Conservation (phyloP, 2,797 vertebrate species). For the Netta rufina region DNA sequence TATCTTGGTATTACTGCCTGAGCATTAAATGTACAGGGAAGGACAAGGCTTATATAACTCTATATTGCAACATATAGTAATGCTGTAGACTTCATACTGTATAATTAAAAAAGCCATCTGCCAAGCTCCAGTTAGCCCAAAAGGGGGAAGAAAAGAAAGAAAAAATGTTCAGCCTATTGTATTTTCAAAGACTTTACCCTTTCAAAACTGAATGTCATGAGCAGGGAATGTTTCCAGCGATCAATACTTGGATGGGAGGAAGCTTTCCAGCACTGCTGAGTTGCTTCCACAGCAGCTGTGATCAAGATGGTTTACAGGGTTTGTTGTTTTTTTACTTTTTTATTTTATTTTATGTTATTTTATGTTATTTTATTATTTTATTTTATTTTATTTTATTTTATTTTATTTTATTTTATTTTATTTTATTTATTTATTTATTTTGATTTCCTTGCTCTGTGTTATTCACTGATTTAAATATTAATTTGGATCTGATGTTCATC, state of each 20-base stretch:
- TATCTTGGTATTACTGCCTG: neutral
- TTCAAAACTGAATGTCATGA: slow-evolving; percentile 55
- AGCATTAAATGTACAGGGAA: neutral
- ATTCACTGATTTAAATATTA: slow-evolving; percentile 40
- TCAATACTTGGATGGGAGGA: slow-evolving; percentile 27
- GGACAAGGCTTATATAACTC: neutral
- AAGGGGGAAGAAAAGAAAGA: slow-evolving; percentile 14
- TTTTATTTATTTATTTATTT: too few relatives aligned
- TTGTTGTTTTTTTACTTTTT: slow-evolving; percentile 12
- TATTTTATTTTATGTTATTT: too few relatives aligned
- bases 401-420: too few relatives aligned
- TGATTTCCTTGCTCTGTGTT: slow-evolving; percentile 44
- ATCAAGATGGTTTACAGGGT: slow-evolving; percentile 65
- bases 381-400: too few relatives aligned
- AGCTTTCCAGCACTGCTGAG: slow-evolving; percentile 50
- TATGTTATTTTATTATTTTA: too few relatives aligned
- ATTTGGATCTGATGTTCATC: slow-evolving; percentile 26
- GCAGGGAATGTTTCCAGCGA: slow-evolving; percentile 40
- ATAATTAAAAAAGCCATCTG: neutral
- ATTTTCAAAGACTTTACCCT: slow-evolving; percentile 50
- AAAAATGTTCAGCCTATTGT: slow-evolving; percentile 34
- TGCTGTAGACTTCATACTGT: neutral
- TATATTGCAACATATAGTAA: neutral
- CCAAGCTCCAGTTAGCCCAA: neutral
- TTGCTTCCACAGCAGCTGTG: slow-evolving; percentile 59